Percentiles rank a stretch among this genome's conserved stretches.
phyloP scores from a whole-genome alignment of 1,140 invertebrate genomes.

The Drosophila miranda region DNA sequence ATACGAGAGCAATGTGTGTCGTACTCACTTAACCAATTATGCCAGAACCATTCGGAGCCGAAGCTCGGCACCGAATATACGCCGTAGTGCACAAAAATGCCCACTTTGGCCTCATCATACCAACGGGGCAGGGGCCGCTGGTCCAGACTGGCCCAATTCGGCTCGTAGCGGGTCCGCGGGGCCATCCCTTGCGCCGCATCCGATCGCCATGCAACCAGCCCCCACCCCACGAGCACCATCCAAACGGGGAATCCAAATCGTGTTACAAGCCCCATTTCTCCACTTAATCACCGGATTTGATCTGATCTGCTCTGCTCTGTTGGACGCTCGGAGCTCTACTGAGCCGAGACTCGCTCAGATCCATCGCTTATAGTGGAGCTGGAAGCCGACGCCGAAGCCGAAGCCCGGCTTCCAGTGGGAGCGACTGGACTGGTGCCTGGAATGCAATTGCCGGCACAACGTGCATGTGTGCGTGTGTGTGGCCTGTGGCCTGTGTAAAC shows the following conservation, averaged over 20 bases:
- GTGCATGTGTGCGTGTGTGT: neutral
- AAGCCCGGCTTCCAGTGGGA: neutral
- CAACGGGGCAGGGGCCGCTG: constrained; percentile 90
- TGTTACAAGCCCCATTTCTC: constrained; percentile 16
- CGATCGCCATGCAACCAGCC: constrained; percentile 12
- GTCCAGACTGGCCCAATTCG: constrained; percentile 93
- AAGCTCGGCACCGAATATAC: constrained; percentile 94
- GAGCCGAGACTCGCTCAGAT: neutral
- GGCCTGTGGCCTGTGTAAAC: neutral
- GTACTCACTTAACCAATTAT: constrained; percentile 86
- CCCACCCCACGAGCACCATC: constrained; percentile 14
- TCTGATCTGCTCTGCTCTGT: constrained; percentile 6
- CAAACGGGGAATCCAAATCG: constrained; percentile 37
- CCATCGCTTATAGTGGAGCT: too few species aligned
- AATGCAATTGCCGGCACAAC: too few species aligned
- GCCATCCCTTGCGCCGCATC: constrained; percentile 29
- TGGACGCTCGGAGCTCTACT: constrained; percentile 22
- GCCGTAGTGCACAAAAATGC: constrained; percentile 97
- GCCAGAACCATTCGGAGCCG: constrained; percentile 95
- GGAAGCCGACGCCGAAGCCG: neutral
- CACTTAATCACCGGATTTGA: constrained; percentile 21
- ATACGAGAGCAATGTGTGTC: neutral
- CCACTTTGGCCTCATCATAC: constrained; percentile 95
- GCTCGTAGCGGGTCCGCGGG: constrained; percentile 83
- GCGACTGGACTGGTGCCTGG: too few species aligned